Percentiles rank a stretch among this genome's conserved stretches.
phyloP scores from a whole-genome alignment of 2,113 vertebrate species.

The Notiomystis cincta region DNA sequence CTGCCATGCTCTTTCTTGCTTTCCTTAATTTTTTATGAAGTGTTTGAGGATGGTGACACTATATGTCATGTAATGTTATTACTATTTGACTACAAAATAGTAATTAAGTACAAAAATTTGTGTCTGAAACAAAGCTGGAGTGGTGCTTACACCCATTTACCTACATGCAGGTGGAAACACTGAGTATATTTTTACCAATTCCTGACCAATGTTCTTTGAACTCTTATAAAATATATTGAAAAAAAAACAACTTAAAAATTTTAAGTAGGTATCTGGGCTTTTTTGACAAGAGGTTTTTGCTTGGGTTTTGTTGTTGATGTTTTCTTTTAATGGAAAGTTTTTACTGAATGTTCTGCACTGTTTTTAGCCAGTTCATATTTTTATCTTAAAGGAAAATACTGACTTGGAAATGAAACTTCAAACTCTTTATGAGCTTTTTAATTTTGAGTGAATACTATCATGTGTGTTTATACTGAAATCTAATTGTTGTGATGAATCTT shows the following conservation, averaged over 20 bases:
- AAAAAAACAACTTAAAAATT: neutral
- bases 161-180: neutral
- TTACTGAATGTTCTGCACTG: neutral
- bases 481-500: neutral
- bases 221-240: neutral
- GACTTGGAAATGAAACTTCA: neutral
- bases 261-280: rapidly evolving
- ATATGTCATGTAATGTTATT: neutral
- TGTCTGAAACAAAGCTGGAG: neutral
- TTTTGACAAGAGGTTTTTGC: neutral
- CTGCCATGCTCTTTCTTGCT: neutral
- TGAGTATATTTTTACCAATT: neutral
- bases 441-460: neutral
- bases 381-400: neutral
- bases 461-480: neutral
- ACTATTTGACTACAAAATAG: neutral
- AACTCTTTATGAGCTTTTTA: neutral
- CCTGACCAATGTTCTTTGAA: neutral
- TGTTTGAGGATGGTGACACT: neutral
- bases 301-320: neutral
- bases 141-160: neutral
- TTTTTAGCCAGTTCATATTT: neutral
- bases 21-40: neutral
- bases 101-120: neutral
- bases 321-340: neutral